Conservation (phyloP, 2,797 vertebrate species). For the Acanthurus tractus region DNA sequence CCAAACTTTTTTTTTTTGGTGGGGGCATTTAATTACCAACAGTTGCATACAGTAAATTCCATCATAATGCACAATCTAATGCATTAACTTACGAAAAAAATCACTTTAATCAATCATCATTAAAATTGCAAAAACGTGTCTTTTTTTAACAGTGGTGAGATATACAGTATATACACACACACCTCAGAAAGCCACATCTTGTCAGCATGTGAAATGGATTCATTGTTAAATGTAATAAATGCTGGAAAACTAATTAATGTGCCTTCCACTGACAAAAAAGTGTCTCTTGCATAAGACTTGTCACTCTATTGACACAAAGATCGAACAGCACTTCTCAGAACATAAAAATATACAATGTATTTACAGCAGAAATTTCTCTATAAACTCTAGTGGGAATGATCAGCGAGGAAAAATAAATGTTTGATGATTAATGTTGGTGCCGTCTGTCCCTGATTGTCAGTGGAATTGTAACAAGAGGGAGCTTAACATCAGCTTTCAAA, state of each 20-base stretch:
- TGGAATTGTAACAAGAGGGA: slow-evolving; percentile 86
- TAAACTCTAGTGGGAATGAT: slow-evolving; percentile 93
- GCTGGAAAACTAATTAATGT: slow-evolving; percentile 56
- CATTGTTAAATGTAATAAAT: slow-evolving; percentile 50
- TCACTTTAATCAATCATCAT: slow-evolving; percentile 48
- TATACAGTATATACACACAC: slow-evolving; percentile 51
- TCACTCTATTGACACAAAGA: slow-evolving; percentile 53
- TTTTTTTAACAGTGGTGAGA: slow-evolving; percentile 35
- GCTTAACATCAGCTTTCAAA: slow-evolving; percentile 45
- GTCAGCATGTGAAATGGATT: slow-evolving; percentile 35
- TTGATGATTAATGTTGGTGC: slow-evolving; percentile 84
- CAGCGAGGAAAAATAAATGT: slow-evolving; percentile 78
- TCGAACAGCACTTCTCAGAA: slow-evolving; percentile 70
- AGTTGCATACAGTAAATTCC: slow-evolving; percentile 53
- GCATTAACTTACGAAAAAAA: slow-evolving; percentile 31
- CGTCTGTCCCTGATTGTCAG: slow-evolving; percentile 93
- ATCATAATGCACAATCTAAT: slow-evolving; percentile 53
- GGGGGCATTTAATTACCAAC: slow-evolving; percentile 30
- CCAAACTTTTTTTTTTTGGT: slow-evolving; percentile 16
- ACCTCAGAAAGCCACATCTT: slow-evolving; percentile 48
- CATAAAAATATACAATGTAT: slow-evolving; percentile 92
- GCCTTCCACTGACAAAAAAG: slow-evolving; percentile 66
- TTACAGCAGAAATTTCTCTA: slow-evolving; percentile 90
- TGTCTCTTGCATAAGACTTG: slow-evolving; percentile 64
- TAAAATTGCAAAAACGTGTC: slow-evolving; percentile 29